phyloP scores from a whole-genome alignment of 2,113 vertebrate species.

The Gobiocypris rarus region DNA sequence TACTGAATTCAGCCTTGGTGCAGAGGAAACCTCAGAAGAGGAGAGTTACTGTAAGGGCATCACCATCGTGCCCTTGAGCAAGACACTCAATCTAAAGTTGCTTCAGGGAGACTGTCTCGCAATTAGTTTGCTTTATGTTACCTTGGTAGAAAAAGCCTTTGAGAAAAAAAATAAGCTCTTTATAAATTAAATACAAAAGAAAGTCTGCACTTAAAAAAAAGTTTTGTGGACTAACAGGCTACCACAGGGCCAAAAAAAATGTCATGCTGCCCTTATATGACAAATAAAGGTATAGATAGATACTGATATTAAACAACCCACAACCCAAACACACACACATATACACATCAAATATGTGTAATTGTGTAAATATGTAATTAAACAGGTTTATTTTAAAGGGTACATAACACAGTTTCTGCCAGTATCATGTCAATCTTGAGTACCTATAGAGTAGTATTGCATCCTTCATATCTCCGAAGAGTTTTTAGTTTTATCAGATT shows the following conservation, averaged over 20 bases:
- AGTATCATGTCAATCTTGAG: too few relatives aligned
- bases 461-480: too few relatives aligned
- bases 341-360: not conserved
- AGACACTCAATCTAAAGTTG: not conserved
- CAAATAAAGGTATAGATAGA: not conserved
- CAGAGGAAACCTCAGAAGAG: not conserved
- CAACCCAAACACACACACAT: not conserved
- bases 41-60: not conserved
- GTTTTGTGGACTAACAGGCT: too few relatives aligned
- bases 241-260: too few relatives aligned
- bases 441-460: too few relatives aligned
- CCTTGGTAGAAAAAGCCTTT: not conserved
- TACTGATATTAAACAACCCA: not conserved
- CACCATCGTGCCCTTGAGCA: not conserved
- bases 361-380: conserved; percentile 20
- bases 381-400: not conserved
- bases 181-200: not conserved
- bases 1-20: not conserved
- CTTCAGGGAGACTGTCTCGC: not conserved
- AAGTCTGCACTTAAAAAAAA: not conserved
- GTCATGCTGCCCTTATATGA: not conserved
- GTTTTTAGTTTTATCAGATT: too few relatives aligned
- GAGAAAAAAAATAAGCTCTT: not conserved
- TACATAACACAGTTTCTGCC: too few relatives aligned
- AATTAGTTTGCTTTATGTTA: not conserved